Evolutionary conservation across 2,888 invertebrate genomes (phyloP).

Genomic region (Ptilodon capucinus): DNA sequence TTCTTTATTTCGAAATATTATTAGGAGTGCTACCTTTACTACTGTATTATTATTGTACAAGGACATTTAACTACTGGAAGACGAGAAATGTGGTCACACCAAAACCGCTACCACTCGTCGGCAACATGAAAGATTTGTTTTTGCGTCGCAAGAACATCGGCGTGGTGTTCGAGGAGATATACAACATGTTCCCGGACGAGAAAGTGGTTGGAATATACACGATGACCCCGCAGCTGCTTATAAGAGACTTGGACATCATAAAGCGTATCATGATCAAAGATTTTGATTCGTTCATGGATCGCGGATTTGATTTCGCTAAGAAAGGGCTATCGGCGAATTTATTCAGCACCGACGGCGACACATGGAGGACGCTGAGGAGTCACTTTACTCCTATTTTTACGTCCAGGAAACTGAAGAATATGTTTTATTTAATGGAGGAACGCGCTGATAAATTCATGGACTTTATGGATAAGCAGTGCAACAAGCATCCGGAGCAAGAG

Average conservation of each 20-base stretch:
- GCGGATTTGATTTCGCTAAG: slow-evolving; percentile 39
- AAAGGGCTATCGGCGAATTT: slow-evolving; percentile 39
- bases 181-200: slow-evolving; percentile 30
- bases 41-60: slow-evolving; percentile 19
- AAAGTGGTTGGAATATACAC: slow-evolving; percentile 36
- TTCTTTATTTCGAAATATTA: neutral
- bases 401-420: slow-evolving; percentile 45
- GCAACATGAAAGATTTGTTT: slow-evolving; percentile 29
- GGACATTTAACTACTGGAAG: slow-evolving; percentile 25
- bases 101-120: slow-evolving; percentile 31
- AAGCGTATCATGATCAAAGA: slow-evolving; percentile 45
- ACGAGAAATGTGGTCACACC: slow-evolving; percentile 29
- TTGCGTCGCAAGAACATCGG: slow-evolving; percentile 19
- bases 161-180: slow-evolving; percentile 23
- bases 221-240: slow-evolving; percentile 34
- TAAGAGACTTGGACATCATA: slow-evolving; percentile 45
- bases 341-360: slow-evolving; percentile 38
- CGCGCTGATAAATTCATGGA: slow-evolving; percentile 25
- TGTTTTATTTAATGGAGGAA: slow-evolving; percentile 38
- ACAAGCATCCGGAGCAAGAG: slow-evolving; percentile 17
- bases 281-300: slow-evolving; percentile 41
- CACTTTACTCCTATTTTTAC: slow-evolving; percentile 46
- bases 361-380: slow-evolving; percentile 40
- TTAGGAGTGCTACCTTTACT: neutral
- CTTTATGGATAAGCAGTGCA: neutral